Conservation (phyloP, 2,888 invertebrate genomes). For the Drosophila fungiperda region DNA sequence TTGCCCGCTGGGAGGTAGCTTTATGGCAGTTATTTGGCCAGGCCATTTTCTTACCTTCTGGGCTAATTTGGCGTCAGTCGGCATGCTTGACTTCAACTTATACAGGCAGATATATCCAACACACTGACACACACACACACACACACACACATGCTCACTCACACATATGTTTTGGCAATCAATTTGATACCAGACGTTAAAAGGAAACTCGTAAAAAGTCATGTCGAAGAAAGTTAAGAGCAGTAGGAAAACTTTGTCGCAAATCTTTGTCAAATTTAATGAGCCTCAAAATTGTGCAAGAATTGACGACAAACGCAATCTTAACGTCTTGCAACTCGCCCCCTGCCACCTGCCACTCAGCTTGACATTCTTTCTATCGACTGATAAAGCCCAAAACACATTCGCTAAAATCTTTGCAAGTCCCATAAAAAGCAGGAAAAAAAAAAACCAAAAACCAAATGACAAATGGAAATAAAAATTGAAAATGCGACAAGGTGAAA, state of each 20-base stretch:
- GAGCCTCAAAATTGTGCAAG: constrained; percentile 72
- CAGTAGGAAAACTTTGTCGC: constrained; percentile 56
- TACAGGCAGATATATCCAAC: constrained; percentile 14
- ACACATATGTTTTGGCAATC: constrained; percentile 55
- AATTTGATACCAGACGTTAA: constrained; percentile 61
- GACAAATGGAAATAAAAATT: constrained; percentile 67
- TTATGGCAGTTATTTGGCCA: constrained; percentile 5
- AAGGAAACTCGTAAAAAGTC: constrained; percentile 64
- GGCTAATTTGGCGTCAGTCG: constrained; percentile 46
- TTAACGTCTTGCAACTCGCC: not conserved
- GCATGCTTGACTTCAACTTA: constrained; percentile 34
- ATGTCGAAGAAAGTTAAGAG: constrained; percentile 53
- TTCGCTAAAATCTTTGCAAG: constrained; percentile 63
- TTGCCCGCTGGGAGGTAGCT: constrained; percentile 1
- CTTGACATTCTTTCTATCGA: constrained; percentile 19
- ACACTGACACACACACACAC: constrained; percentile 4
- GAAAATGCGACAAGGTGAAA: constrained; percentile 76
- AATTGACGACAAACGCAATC: constrained; percentile 29
- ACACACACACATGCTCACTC: not conserved
- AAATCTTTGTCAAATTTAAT: constrained; percentile 80
- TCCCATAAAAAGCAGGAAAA: constrained; percentile 11
- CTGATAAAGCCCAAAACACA: constrained; percentile 49
- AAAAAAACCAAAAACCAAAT: constrained; percentile 21
- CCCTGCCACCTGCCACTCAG: no score
- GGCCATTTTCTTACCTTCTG: constrained; percentile 36